Conservation (phyloP, 1,140 invertebrate species). For the Onthophagus taurus region DNA sequence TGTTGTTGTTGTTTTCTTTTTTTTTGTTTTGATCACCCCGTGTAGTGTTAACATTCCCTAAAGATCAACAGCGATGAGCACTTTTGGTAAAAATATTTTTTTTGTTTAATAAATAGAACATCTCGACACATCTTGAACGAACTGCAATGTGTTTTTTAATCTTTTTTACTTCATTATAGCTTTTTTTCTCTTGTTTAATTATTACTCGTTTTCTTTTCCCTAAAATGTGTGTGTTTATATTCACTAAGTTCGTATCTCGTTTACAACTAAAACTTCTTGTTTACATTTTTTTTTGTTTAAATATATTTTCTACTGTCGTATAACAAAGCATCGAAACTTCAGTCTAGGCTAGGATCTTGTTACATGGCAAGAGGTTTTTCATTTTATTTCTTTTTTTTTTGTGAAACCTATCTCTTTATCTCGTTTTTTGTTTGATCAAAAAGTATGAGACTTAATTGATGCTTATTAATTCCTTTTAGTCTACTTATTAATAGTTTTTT, state of each 20-base stretch:
- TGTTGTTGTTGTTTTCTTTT: conserved; percentile 28
- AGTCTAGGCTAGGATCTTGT: conserved; percentile 35
- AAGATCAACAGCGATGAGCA: conserved; percentile 45
- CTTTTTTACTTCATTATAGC: too few species aligned
- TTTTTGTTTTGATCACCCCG: conserved; percentile 10
- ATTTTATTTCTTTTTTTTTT: too few species aligned
- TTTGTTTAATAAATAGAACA: conserved; percentile 23
- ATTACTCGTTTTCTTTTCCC: too few species aligned
- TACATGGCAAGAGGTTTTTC: conserved; percentile 35
- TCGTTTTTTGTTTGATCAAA: conserved; percentile 17
- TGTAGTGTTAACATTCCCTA: conserved; percentile 1
- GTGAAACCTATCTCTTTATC: conserved; percentile 27
- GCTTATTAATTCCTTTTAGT: conserved; percentile 19
- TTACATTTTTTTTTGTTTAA: too few species aligned
- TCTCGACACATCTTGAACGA: conserved; percentile 18
- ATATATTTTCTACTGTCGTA: conserved; percentile 24
- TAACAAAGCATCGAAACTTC: conserved; percentile 31
- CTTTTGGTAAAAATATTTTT: conserved; percentile 51
- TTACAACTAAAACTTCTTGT: conserved; percentile 29
- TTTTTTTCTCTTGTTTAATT: too few species aligned
- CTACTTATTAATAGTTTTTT: too few species aligned
- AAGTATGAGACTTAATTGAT: conserved; percentile 28
- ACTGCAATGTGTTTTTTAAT: conserved; percentile 8
- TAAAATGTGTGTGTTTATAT: conserved; percentile 9
- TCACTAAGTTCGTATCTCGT: too few species aligned